Evolutionary conservation across 2,888 invertebrate species (phyloP).

Genomic region (Tryphoninae sp.): DNA sequence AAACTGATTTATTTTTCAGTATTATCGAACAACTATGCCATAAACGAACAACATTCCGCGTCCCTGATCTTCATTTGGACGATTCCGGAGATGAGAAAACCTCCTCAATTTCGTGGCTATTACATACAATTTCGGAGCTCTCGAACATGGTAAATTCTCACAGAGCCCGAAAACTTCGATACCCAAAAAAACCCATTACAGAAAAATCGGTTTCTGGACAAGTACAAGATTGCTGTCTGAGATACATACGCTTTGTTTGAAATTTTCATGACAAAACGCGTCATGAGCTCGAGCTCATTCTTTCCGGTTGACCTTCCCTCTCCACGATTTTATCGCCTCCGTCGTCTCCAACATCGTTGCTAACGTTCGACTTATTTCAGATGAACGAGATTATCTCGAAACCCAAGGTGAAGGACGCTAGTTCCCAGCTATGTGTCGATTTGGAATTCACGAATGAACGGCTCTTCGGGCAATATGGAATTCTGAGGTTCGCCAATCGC

Average conservation of each 20-base stretch:
- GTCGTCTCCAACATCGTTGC: conserved; percentile 12
- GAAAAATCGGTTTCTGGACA: conserved; percentile 13
- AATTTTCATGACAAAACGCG: conserved; percentile 68
- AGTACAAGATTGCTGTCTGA: conserved; percentile 34
- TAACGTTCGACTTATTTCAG: conserved; percentile 58
- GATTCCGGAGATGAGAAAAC: conserved; percentile 20
- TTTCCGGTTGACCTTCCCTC: conserved; percentile 53
- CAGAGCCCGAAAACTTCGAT: neutral
- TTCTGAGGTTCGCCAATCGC: conserved; percentile 55
- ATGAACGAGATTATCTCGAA: conserved; percentile 62
- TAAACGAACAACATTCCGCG: conserved; percentile 29
- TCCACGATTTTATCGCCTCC: conserved; percentile 32
- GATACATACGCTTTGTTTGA: conserved; percentile 44
- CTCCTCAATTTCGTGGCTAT: conserved; percentile 53
- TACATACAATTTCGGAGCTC: conserved; percentile 56
- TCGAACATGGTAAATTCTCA: conserved; percentile 57
- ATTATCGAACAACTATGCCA: conserved; percentile 41
- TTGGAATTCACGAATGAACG: conserved; percentile 20
- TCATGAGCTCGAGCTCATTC: conserved; percentile 25
- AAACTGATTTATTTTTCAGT: conserved; percentile 39
- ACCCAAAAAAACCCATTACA: neutral
- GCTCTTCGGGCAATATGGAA: conserved; percentile 47
- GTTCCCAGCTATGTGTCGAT: conserved; percentile 58
- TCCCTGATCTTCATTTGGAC: conserved; percentile 21
- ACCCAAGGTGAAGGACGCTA: conserved; percentile 62